Evolutionary conservation across 2,797 vertebrate genomes (phyloP).

Genomic region (Hephaestus fuliginosus): DNA sequence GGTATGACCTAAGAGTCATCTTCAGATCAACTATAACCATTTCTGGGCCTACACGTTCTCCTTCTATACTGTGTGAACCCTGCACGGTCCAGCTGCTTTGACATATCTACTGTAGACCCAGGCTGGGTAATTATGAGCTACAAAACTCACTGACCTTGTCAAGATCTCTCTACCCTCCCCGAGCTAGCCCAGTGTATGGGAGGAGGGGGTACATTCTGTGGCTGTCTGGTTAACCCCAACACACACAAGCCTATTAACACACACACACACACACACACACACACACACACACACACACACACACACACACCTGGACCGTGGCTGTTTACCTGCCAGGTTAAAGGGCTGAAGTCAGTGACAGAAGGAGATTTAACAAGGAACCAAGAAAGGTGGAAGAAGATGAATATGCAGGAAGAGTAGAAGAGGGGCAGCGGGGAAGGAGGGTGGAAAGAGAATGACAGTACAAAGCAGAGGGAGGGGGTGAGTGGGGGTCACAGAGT

Average conservation of each 20-base stretch:
- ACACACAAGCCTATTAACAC: constrained; percentile 12
- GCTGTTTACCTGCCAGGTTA: constrained; percentile 81
- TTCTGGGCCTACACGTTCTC: constrained; percentile 39
- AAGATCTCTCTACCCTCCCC: constrained; percentile 70
- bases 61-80: constrained; percentile 34
- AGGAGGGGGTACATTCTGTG: constrained; percentile 60
- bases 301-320: constrained; percentile 63
- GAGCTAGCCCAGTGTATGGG: constrained; percentile 48
- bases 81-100: constrained; percentile 67
- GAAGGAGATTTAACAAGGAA: constrained; percentile 74
- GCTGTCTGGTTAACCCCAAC: constrained; percentile 63
- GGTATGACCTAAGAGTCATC: neutral
- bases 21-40: constrained; percentile 21
- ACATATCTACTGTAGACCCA: constrained; percentile 76
- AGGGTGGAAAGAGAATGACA: constrained; percentile 66
- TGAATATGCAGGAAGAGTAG: constrained; percentile 76
- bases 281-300: constrained; percentile 39
- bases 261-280: constrained; percentile 16
- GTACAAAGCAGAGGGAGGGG: constrained; percentile 70
- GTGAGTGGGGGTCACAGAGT: constrained; percentile 70
- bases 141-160: constrained; percentile 85
- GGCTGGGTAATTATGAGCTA: constrained; percentile 83
- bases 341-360: constrained; percentile 79
- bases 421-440: constrained; percentile 58
- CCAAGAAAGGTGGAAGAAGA: constrained; percentile 59